These are phyloP conservation scores for Hemiscyllium ocellatum DNA, from an alignment of 2,113 vertebrate genomes.

Conservation along the genomic window DNA sequence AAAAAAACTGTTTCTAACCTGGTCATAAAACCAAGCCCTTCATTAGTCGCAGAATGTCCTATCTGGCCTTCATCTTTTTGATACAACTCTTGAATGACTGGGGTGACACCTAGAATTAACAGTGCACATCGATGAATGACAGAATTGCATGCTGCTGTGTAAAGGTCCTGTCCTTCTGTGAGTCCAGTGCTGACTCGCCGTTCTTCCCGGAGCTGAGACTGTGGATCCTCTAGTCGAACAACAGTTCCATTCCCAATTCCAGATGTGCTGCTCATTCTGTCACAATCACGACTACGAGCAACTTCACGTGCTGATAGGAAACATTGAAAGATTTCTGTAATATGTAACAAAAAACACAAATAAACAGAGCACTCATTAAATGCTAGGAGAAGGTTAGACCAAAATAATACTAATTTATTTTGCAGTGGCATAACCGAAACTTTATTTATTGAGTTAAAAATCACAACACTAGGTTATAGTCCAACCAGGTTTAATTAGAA, in stretches of 20 bases:
- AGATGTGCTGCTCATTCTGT: constrained; percentile 67
- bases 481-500: no score
- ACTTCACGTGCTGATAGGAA: constrained; percentile 97
- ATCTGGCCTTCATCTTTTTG: constrained; percentile 70
- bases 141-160: constrained; percentile 89
- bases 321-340: constrained; percentile 99
- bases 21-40: constrained; percentile 79
- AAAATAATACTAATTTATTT: background rate
- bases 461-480: no score
- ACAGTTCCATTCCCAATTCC: constrained; percentile 54
- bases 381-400: constrained; percentile 46
- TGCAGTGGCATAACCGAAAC: background rate
- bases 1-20: constrained; percentile 59
- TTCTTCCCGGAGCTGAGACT: constrained; percentile 67
- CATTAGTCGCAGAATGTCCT: constrained; percentile 58
- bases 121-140: constrained; percentile 93
- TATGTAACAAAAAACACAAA: constrained; percentile 61
- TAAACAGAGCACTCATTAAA: constrained; percentile 50
- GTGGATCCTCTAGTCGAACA: constrained; percentile 66
- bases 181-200: constrained; percentile 72
- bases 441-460: background rate
- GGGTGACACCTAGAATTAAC: constrained; percentile 82
- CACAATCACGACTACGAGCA: constrained; percentile 80
- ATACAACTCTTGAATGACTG: constrained; percentile 69
- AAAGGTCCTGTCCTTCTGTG: constrained; percentile 85